Base-by-base conservation (phyloP, 2,113 vertebrate genomes). In the Tretioscincus oriximinensis region DNA sequence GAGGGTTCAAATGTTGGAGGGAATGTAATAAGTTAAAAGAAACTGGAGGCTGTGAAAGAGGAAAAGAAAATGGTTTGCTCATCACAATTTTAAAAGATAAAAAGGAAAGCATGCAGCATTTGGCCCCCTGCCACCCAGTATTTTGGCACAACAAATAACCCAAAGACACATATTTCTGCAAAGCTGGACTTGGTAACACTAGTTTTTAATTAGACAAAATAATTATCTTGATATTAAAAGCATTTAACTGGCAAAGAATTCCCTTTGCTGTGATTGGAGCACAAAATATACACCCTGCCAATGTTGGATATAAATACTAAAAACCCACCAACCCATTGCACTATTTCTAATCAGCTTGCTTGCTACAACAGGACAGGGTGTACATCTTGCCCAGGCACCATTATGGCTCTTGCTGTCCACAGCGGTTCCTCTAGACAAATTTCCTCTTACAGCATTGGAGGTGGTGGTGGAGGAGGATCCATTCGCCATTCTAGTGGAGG, bases 341-440 rank as follows among this genome's bases (percentile, higher is more conserved):
- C 18, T 47, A 61, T 76, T 65, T 76, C 73, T 76, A 31, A 63
- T 49, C 54, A 28, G n/a, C 65, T 76, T 76, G 41, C 73, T 82
- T 31, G 45, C 77, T 80, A 5, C 29, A 10, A 83, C 24, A 0
- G 80, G 70, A 68, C 54, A 68, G 58, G 66, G 45, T 1, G 29
- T 28, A 0, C 45, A 69, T 76, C 73, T 76, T 81, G 47, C 68
- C 5, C 1, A 8, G 41, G 2, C 14, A 26, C 63, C 79, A 58
- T 14, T 58, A 92, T 93, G 92, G 85, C 90, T n/a, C 86, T 92
- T 31, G 83, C 77, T 9, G 68, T 90, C 28, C 64, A 90, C 26
- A 45, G 58, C 1, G 81, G 78, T 9, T 86, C 85, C 63, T 88
- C 91, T 75, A 85, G 89, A 61, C 65, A 82, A 73, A 83, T 51